Conservation (phyloP, 2,113 vertebrate species). For the Cyprichromis sp. region DNA sequence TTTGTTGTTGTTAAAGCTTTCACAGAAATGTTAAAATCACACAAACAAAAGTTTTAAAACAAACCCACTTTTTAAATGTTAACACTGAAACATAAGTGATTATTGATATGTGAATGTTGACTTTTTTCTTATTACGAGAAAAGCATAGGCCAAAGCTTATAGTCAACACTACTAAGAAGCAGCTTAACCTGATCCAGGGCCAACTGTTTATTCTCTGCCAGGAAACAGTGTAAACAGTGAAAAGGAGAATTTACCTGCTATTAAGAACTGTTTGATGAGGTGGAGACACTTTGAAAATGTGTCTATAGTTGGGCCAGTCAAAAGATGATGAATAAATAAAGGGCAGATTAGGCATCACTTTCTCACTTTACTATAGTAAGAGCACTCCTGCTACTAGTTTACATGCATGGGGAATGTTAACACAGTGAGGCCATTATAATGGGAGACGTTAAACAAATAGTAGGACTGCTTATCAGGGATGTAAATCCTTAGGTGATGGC, state of each 20-base stretch:
- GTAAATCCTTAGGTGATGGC: background rate
- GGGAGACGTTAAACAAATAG: background rate
- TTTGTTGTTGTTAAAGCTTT: background rate
- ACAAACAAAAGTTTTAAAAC: background rate
- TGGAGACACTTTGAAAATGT: background rate
- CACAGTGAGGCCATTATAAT: background rate
- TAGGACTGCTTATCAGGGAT: background rate
- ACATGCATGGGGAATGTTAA: background rate
- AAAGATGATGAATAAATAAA: background rate
- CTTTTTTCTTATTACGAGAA: background rate
- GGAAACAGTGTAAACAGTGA: background rate
- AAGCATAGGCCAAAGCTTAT: background rate
- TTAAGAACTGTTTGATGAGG: background rate
- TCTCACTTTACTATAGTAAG: background rate
- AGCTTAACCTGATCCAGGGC: accelerated
- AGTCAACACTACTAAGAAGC: background rate
- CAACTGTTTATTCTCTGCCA: background rate
- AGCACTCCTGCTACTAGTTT: background rate
- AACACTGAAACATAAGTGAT: background rate
- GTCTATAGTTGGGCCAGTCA: background rate
- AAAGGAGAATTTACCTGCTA: background rate
- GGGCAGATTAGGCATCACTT: accelerated
- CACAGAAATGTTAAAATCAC: accelerated
- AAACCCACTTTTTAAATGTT: accelerated
- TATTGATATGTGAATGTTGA: accelerated